Conservation (phyloP, 1,140 invertebrate species). For the Drosophila ambigua region DNA sequence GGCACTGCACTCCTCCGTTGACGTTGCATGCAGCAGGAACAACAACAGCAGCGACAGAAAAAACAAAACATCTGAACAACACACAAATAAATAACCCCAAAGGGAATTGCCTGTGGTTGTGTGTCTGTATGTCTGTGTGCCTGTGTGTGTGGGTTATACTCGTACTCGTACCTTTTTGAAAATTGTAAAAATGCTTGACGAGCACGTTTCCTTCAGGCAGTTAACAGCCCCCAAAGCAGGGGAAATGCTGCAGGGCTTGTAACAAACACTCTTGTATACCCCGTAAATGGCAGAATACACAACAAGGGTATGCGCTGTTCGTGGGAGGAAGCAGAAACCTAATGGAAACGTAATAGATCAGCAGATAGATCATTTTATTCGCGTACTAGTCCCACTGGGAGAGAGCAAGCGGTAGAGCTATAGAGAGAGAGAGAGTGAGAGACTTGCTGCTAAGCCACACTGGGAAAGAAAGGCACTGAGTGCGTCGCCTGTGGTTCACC, state of each 20-base stretch:
- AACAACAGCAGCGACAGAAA: constrained; percentile 31
- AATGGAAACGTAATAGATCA: too few relatives aligned
- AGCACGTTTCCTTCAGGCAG: constrained; percentile 67
- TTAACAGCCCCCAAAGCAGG: constrained; percentile 37
- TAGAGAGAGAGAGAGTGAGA: too few relatives aligned
- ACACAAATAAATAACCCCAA: constrained; percentile 66
- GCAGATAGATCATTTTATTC: too few relatives aligned
- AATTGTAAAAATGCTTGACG: constrained; percentile 76
- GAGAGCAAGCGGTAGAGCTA: too few relatives aligned
- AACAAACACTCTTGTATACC: neutral
- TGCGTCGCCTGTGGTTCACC: too few relatives aligned
- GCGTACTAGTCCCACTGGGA: too few relatives aligned
- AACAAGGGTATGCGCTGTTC: neutral
- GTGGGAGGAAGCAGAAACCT: neutral
- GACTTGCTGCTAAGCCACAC: too few relatives aligned
- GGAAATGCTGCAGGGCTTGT: neutral
- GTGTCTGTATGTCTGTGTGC: constrained; percentile 2
- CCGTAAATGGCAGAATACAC: neutral
- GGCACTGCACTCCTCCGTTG: neutral
- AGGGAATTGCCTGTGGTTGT: constrained; percentile 21
- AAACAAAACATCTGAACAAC: constrained; percentile 21
- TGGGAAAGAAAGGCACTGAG: too few relatives aligned
- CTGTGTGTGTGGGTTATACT: constrained; percentile 35
- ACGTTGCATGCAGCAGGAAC: constrained; percentile 11
- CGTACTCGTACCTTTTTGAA: constrained; percentile 53